Evolutionary conservation across 2,113 vertebrate genomes (phyloP).

Genomic region (Misgurnus anguillicaudatus): DNA sequence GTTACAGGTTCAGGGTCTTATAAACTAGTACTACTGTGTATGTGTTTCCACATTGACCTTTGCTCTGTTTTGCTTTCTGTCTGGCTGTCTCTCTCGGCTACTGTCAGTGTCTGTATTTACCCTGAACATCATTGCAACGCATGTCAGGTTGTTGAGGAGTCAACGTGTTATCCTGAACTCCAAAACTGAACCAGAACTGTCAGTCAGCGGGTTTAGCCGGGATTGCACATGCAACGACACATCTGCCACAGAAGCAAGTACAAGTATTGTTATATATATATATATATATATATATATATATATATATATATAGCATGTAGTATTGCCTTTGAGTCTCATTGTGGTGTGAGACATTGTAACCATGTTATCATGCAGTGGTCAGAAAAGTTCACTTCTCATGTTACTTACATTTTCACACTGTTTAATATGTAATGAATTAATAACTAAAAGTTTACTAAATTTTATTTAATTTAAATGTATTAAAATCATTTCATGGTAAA

Average conservation of each 20-base stretch:
- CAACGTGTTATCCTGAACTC: conserved; percentile 22
- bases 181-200: conserved; percentile 6
- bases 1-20: background rate
- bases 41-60: conserved; percentile 3
- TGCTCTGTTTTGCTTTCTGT: background rate
- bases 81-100: conserved; percentile 1
- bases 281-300: too few relatives aligned
- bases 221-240: background rate
- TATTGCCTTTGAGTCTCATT: background rate
- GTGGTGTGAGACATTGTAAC: background rate
- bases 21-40: background rate
- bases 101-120: background rate
- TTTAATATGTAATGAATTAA: too few relatives aligned
- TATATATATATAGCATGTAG: background rate
- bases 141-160: background rate
- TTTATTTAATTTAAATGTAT: too few relatives aligned
- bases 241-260: background rate
- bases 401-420: too few relatives aligned
- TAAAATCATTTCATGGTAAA: too few relatives aligned
- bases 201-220: background rate
- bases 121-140: background rate
- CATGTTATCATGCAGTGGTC: background rate
- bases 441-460: too few relatives aligned
- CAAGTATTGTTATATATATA: too few relatives aligned
- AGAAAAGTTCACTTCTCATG: too few relatives aligned